Evolutionary conservation across 2,113 vertebrate genomes (phyloP).

Genomic region (Poeciliopsis retropinna): DNA sequence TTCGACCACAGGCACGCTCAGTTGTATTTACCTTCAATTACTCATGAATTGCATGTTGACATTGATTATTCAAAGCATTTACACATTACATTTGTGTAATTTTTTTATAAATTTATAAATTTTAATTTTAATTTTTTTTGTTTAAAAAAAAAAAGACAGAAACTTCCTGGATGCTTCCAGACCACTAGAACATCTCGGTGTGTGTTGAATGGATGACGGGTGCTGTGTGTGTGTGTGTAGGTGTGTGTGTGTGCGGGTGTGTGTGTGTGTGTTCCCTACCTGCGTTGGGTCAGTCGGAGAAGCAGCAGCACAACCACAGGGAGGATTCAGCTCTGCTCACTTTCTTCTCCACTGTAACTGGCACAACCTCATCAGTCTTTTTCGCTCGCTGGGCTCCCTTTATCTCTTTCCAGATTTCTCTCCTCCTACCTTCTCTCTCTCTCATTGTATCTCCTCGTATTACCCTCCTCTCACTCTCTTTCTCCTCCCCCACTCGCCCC

Average conservation of each 20-base stretch:
- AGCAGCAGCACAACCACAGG: slow-evolving; percentile 45
- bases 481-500: slow-evolving; percentile 54
- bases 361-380: slow-evolving; percentile 65
- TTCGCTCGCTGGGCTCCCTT: slow-evolving; percentile 49
- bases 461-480: slow-evolving; percentile 56
- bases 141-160: not conserved
- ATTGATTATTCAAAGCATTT: not conserved
- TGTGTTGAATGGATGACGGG: slow-evolving; percentile 6
- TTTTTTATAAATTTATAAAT: too few relatives aligned
- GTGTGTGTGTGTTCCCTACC: slow-evolving; percentile 57
- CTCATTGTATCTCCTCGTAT: slow-evolving; percentile 67
- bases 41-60: not conserved
- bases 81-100: too few relatives aligned
- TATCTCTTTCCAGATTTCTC: slow-evolving; percentile 71
- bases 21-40: too few relatives aligned
- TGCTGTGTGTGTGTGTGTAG: slow-evolving; percentile 17
- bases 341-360: slow-evolving; percentile 20
- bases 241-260: too few relatives aligned
- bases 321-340: slow-evolving; percentile 29
- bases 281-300: slow-evolving; percentile 52
- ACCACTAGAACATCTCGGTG: not conserved
- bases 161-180: not conserved
- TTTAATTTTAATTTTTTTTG: too few relatives aligned
- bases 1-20: too few relatives aligned
- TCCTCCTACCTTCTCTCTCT: slow-evolving; percentile 57